Conservation (phyloP, 2,797 vertebrate genomes). For the Alcedo quadribrachys region DNA sequence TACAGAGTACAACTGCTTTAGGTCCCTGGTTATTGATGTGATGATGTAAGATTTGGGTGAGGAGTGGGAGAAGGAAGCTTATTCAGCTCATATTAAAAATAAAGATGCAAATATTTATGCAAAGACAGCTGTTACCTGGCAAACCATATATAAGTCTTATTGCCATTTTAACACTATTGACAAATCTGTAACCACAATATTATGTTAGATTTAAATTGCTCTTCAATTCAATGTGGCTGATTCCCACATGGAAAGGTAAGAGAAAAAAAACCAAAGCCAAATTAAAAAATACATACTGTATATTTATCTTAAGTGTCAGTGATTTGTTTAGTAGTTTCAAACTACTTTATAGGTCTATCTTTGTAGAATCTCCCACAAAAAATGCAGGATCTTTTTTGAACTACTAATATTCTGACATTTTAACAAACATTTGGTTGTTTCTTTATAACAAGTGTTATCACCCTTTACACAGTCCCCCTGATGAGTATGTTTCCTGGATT, state of each 20-base stretch:
- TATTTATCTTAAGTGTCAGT: background rate
- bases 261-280: background rate
- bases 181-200: background rate
- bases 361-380: background rate
- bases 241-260: background rate
- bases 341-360: background rate
- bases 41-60: background rate
- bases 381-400: background rate
- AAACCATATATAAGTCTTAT: background rate
- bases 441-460: background rate
- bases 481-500: background rate
- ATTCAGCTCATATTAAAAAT: background rate
- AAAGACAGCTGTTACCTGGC: background rate
- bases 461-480: background rate
- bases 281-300: background rate
- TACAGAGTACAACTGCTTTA: background rate
- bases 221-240: background rate
- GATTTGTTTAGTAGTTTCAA: background rate
- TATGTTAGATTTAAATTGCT: background rate
- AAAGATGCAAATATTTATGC: conserved; percentile 1
- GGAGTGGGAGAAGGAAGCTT: background rate
- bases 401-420: background rate
- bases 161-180: background rate
- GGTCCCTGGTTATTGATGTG: background rate
- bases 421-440: background rate